Base-by-base conservation (phyloP, 2,113 vertebrate genomes). In the Chrysemys picta region DNA sequence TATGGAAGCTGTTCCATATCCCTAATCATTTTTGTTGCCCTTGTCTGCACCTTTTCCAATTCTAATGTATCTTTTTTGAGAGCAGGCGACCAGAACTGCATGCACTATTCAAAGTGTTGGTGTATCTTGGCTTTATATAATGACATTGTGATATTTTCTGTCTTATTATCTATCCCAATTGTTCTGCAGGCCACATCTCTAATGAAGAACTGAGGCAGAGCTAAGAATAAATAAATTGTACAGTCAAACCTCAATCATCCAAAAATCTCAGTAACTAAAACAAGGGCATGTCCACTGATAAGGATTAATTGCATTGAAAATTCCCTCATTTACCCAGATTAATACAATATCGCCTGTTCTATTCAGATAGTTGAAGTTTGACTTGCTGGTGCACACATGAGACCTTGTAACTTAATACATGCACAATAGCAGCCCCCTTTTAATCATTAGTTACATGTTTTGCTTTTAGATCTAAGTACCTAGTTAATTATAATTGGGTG, bases 401-500 rank as follows among this genome's bases (percentile, higher is more conserved):
- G 31, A 94, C 17, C 85, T 89, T 88, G n/a, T 59, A 38, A 47
- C 86, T 9, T 29, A 22, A 12, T n/a, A 38, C 16, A 72, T 89
- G 29, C 22, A 47, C 72, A 88, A 54, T 90, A 75, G 27, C 89
- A 80, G 10, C 89, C 80, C 52, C 54, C 6, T 89, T 84, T 85
- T 81, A 69, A 8, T 50, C 14, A 5, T 59, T 94, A 84, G 13
- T 90, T 92, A 53, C 57, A 62, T 76, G 16, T 53, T 92, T 81
- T 93, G n/a, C 75, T 87, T 88, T n/a, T 10, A 1, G 4, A 57
- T 80, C 59, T 93, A 88, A 95, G 76, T 82, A 45, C 38, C 80
- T 14, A 85, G 17, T 76, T 96, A 85, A 92, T 95, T 90, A 93
- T 76, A 92, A 93, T 80, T 57, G n/a, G 45, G 47, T 88, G 45